Evolutionary conservation across 2,888 invertebrate genomes (phyloP).

Genomic region (Tipula confusa): DNA sequence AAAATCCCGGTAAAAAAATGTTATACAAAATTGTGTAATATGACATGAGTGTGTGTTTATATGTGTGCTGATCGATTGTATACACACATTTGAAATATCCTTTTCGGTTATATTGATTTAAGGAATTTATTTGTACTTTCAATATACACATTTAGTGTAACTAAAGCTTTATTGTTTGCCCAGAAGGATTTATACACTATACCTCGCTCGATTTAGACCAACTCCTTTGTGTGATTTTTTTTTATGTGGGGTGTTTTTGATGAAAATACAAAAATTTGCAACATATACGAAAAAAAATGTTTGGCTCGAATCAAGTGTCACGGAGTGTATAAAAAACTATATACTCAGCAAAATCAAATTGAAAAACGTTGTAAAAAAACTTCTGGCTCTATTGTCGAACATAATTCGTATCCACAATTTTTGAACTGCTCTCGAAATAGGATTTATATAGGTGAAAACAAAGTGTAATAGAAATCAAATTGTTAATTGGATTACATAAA

Average conservation of each 20-base stretch:
- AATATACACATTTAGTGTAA: not conserved
- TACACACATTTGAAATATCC: not conserved
- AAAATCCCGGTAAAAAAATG: not conserved
- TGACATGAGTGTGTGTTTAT: too few species aligned
- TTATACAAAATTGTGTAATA: not conserved
- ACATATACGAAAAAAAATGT: too few species aligned
- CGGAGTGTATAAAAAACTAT: not conserved
- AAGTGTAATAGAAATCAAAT: not conserved
- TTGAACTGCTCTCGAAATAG: not conserved
- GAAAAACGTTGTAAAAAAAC: too few species aligned
- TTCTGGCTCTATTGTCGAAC: not conserved
- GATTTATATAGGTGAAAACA: not conserved
- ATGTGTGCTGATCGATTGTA: not conserved
- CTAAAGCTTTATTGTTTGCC: not conserved
- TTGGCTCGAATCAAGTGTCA: too few species aligned
- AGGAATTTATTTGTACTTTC: not conserved
- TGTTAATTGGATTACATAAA: not conserved
- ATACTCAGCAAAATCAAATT: not conserved
- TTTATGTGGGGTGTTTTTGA: too few species aligned
- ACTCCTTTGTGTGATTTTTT: too few species aligned
- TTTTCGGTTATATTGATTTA: not conserved
- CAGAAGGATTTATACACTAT: too few species aligned
- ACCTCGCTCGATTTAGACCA: too few species aligned
- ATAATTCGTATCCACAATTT: not conserved
- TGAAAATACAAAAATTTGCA: too few species aligned